A percentile compares a stretch with the other conserved stretches of the same genome.
Conservation (phyloP, 2,113 vertebrate species). For the Octodon degus region DNA sequence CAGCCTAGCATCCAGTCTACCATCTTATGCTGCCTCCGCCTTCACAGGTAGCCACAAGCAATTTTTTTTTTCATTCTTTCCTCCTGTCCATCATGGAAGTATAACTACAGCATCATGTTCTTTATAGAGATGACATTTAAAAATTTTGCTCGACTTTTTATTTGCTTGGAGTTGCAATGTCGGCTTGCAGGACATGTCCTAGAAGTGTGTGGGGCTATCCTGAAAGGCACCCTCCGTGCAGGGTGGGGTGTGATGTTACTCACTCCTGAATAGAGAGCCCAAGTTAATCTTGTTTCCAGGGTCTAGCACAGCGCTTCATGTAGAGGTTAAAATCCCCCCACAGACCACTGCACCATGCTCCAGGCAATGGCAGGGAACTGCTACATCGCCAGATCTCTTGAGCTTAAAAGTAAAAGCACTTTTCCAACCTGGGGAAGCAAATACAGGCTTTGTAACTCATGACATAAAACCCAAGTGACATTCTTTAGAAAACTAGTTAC, state of each 20-base stretch:
- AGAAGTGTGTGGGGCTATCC: background rate
- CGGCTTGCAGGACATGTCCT: conserved; percentile 2
- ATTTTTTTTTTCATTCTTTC: conserved; percentile 45
- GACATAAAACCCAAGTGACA: background rate
- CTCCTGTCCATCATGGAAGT: background rate
- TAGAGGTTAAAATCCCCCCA: background rate
- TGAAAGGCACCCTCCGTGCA: background rate
- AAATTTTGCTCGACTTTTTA: conserved; percentile 55
- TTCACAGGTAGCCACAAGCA: background rate
- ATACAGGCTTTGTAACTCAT: background rate
- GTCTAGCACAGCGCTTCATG: background rate
- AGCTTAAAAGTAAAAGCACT: background rate
- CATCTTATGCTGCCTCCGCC: background rate
- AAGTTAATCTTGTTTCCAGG: background rate
- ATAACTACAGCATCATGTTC: conserved; percentile 21
- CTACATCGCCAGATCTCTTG: background rate
- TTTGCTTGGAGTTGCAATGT: conserved; percentile 21
- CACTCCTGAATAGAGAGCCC: background rate
- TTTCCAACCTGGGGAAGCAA: background rate
- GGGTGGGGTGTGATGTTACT: background rate
- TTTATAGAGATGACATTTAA: background rate
- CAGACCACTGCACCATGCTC: too few relatives aligned
- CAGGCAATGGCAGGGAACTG: background rate
- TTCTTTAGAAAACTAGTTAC: background rate
- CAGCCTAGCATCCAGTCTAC: background rate